Conservation (phyloP, 2,888 invertebrate genomes). For the Agonopterix subpropinquella region DNA sequence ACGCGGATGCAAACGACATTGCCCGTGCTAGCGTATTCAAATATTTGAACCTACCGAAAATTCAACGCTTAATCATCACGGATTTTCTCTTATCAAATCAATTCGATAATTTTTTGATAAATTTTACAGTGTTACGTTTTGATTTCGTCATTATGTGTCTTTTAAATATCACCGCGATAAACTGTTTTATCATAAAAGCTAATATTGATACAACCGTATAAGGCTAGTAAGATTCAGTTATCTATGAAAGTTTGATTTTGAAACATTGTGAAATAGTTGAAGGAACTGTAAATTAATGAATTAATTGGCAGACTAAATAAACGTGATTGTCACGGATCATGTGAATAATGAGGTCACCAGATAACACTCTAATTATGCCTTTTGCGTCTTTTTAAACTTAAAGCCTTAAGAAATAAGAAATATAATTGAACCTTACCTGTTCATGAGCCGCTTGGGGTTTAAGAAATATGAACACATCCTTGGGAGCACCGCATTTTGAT, state of each 20-base stretch:
- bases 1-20: conserved; percentile 29
- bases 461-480: conserved; percentile 54
- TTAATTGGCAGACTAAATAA: conserved; percentile 1
- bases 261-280: conserved; percentile 17
- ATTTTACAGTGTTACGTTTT: too few relatives aligned
- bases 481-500: conserved; percentile 57
- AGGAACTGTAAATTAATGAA: conserved; percentile 2
- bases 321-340: conserved; percentile 9
- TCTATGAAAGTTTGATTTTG: conserved; percentile 1
- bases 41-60: conserved; percentile 12
- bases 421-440: conserved; percentile 35
- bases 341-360: conserved; percentile 17
- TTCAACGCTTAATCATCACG: not conserved
- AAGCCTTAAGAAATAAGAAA: too few relatives aligned
- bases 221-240: not conserved
- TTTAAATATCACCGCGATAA: too few relatives aligned
- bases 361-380: conserved; percentile 11
- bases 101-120: not conserved
- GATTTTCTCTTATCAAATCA: conserved; percentile 8
- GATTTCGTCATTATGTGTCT: too few relatives aligned
- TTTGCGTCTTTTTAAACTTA: too few relatives aligned
- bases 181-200: too few relatives aligned
- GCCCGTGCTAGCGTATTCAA: conserved; percentile 14
- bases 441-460: conserved; percentile 44
- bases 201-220: not conserved